A percentile compares a stretch with the other conserved stretches of the same genome.
These are phyloP conservation scores for Anticlea derivata DNA, from an alignment of 2,888 invertebrate species.

Conservation along the genomic window DNA sequence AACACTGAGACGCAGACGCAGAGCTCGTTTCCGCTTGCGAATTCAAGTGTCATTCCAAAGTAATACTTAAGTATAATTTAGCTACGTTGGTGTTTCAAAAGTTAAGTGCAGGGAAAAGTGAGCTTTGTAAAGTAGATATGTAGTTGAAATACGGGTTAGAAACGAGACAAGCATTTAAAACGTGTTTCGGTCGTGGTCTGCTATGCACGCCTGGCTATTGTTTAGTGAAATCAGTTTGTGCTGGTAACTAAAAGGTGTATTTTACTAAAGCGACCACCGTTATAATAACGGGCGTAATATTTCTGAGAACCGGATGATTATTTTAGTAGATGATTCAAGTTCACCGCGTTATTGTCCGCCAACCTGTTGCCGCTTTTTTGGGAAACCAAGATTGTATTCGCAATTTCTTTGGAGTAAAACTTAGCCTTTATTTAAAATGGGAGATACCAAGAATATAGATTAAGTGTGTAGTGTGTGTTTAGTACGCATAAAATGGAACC, in stretches of 20 bases:
- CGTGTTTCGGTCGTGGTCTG: conserved; percentile 66
- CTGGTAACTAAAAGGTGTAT: conserved; percentile 15
- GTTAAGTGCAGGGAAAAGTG: conserved; percentile 46
- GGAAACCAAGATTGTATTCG: conserved; percentile 2
- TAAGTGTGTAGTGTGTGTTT: too few species aligned
- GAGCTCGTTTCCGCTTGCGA: conserved; percentile 40
- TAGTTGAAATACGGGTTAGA: conserved; percentile 23
- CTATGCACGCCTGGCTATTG: conserved; percentile 66
- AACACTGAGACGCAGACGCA: conserved; percentile 1
- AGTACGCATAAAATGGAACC: too few species aligned
- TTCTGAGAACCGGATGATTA: too few species aligned
- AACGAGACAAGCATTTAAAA: conserved; percentile 35
- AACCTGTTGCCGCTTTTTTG: too few species aligned
- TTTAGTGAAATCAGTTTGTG: conserved; percentile 60
- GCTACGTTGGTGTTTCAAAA: conserved; percentile 35
- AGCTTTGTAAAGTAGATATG: conserved; percentile 41
- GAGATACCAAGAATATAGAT: too few species aligned
- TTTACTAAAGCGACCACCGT: background rate
- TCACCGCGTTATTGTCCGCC: too few species aligned
- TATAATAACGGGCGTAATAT: background rate
- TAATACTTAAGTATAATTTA: too few species aligned
- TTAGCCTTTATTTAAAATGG: background rate
- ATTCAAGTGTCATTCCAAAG: conserved; percentile 31
- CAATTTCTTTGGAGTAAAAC: conserved; percentile 4
- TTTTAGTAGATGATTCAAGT: too few species aligned